Evolutionary conservation across 2,113 vertebrate species (phyloP).

Genomic region (Neotoma lepida): DNA sequence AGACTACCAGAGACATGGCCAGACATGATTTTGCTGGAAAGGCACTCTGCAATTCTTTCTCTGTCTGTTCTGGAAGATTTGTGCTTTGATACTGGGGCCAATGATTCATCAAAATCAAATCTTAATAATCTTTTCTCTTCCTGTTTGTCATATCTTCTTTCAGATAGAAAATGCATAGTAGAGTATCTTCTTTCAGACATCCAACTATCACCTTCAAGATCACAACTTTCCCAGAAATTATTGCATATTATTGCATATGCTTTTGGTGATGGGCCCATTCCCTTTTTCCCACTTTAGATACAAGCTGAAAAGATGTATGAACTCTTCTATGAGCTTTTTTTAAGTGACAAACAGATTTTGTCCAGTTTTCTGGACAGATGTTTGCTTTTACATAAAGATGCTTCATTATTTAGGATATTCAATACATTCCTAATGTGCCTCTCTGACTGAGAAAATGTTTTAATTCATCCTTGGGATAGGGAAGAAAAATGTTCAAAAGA

Average conservation of each 20-base stretch:
- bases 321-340: slow-evolving; percentile 82
- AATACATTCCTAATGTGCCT: slow-evolving; percentile 78
- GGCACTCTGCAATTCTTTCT: background rate
- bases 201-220: slow-evolving; percentile 63
- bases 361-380: slow-evolving; percentile 78
- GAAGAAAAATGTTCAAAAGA: slow-evolving; percentile 68
- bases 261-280: slow-evolving; percentile 72
- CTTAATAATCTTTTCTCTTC: slow-evolving; percentile 50
- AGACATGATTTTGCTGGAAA: slow-evolving; percentile 42
- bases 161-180: slow-evolving; percentile 59
- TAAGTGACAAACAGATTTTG: slow-evolving; percentile 80
- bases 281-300: slow-evolving; percentile 74
- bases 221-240: slow-evolving; percentile 79
- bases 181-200: slow-evolving; percentile 66
- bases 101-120: slow-evolving; percentile 36
- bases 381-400: slow-evolving; percentile 80
- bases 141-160: slow-evolving; percentile 60
- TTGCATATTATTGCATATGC: slow-evolving; percentile 69
- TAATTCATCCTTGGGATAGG: slow-evolving; percentile 75
- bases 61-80: slow-evolving; percentile 32
- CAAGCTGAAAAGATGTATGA: slow-evolving; percentile 79
- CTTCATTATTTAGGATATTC: slow-evolving; percentile 78
- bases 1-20: slow-evolving; percentile 38
- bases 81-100: slow-evolving; percentile 30
- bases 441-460: slow-evolving; percentile 80